A percentile compares a stretch with the other conserved stretches of the same genome.
Evolutionary conservation across 2,113 vertebrate species (phyloP).

Genomic region (Coreoperca whiteheadi): DNA sequence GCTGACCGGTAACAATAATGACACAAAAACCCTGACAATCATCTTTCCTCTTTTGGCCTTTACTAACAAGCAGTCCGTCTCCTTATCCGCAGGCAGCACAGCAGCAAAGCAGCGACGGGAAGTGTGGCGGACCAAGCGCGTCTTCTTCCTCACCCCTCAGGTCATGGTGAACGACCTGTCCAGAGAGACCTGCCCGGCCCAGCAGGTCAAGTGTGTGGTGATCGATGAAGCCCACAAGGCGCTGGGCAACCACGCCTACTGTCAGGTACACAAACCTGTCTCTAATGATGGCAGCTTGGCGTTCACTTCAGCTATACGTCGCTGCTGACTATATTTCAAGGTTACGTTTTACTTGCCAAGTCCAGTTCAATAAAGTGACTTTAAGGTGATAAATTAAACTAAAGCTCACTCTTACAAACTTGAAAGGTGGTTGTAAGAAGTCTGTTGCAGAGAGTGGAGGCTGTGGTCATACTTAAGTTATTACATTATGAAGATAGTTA

Average conservation of each 20-base stretch:
- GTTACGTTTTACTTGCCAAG: neutral
- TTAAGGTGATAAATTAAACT: neutral
- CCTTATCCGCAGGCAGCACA: constrained; percentile 84
- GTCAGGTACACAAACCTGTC: constrained; percentile 84
- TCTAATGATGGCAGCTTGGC: neutral
- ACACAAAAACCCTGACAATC: neutral
- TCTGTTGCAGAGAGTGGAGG: neutral
- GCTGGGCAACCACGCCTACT: constrained; percentile 95
- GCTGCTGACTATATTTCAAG: neutral
- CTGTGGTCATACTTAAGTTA: neutral
- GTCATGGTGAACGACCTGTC: constrained; percentile 97
- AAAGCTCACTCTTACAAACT: neutral
- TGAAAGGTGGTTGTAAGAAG: neutral
- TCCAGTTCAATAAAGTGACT: neutral
- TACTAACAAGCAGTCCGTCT: neutral
- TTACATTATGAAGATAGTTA: no score
- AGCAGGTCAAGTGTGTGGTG: constrained; percentile 92
- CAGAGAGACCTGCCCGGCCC: constrained; percentile 89
- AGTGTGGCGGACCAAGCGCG: constrained; percentile 88
- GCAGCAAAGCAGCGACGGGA: constrained; percentile 87
- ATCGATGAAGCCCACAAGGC: constrained; percentile 98
- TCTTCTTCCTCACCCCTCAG: constrained; percentile 97
- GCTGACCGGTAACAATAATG: constrained; percentile 86
- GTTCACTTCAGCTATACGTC: neutral
- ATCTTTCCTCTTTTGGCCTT: neutral